A percentile compares a stretch with the other conserved stretches of the same genome.
Conservation (phyloP, 1,140 invertebrate genomes). For the Nebria ingens region DNA sequence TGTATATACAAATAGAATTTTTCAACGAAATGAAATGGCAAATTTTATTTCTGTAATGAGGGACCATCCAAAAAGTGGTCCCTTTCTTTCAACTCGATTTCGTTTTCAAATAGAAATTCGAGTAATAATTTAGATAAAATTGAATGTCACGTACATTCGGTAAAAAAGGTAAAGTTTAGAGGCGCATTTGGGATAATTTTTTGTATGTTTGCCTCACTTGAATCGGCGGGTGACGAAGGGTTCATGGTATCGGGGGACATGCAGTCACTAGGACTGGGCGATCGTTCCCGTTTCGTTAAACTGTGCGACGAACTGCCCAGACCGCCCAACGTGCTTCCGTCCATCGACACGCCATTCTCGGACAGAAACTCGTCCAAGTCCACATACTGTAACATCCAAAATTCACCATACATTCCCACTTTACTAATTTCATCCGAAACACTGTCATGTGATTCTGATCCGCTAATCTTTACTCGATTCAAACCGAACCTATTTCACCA, state of each 20-base stretch:
- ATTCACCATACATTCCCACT: too few relatives aligned
- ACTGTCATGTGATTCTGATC: not conserved
- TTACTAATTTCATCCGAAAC: constrained; percentile 42
- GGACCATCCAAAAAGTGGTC: too few relatives aligned
- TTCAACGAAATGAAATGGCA: too few relatives aligned
- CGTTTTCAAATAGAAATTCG: too few relatives aligned
- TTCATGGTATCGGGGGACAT: constrained; percentile 76
- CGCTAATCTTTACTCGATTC: not conserved
- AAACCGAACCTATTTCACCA: too few relatives aligned
- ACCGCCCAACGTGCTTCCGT: constrained; percentile 45
- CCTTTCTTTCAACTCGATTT: too few relatives aligned
- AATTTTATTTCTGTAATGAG: too few relatives aligned
- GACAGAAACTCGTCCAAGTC: constrained; percentile 93
- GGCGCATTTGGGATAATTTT: constrained; percentile 13
- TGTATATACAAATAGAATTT: too few relatives aligned
- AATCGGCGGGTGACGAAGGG: constrained; percentile 75
- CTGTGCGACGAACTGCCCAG: constrained; percentile 43
- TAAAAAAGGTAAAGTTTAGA: not conserved
- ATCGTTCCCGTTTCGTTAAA: constrained; percentile 63
- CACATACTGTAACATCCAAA: constrained; percentile 89
- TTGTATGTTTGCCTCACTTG: constrained; percentile 48
- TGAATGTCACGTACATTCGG: not conserved
- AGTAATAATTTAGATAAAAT: too few relatives aligned
- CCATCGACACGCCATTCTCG: constrained; percentile 82
- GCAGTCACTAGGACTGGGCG: constrained; percentile 72